Conservation (phyloP, 2,888 invertebrate species). For the Stenodera caucasica region DNA sequence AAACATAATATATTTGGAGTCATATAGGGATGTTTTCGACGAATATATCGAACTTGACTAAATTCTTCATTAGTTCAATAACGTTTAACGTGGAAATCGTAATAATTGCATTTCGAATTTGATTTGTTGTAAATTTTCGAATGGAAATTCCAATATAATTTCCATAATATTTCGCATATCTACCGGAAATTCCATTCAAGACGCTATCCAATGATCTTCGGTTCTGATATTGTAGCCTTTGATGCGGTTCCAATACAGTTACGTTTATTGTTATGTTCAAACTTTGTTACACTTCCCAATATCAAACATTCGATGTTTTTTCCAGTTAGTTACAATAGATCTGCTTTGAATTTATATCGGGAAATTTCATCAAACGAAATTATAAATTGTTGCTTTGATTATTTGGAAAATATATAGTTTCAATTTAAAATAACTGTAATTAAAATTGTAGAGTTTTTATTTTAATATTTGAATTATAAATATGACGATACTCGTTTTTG, state of each 20-base stretch:
- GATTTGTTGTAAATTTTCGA: not conserved
- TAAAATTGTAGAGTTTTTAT: too few relatives aligned
- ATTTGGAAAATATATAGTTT: too few relatives aligned
- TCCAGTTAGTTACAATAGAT: not conserved
- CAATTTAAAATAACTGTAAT: too few relatives aligned
- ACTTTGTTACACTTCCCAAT: not conserved
- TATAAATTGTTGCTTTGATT: too few relatives aligned
- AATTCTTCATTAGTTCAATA: too few relatives aligned
- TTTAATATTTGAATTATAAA: too few relatives aligned
- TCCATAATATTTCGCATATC: not conserved
- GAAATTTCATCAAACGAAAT: not conserved
- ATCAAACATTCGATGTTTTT: not conserved
- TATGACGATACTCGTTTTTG: too few relatives aligned
- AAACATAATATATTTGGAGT: constrained; percentile 3
- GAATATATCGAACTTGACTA: not conserved
- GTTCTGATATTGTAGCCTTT: not conserved
- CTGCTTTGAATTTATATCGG: not conserved
- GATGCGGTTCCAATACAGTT: not conserved
- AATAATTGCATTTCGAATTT: too few relatives aligned
- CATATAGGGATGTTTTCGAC: not conserved
- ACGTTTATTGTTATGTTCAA: constrained; percentile 2
- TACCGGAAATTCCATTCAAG: not conserved
- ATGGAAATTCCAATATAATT: not conserved
- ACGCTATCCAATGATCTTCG: not conserved
- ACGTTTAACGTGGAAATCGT: too few relatives aligned